Evolutionary conservation across 2,888 invertebrate genomes (phyloP).

Genomic region (Synergus umbraculus): DNA sequence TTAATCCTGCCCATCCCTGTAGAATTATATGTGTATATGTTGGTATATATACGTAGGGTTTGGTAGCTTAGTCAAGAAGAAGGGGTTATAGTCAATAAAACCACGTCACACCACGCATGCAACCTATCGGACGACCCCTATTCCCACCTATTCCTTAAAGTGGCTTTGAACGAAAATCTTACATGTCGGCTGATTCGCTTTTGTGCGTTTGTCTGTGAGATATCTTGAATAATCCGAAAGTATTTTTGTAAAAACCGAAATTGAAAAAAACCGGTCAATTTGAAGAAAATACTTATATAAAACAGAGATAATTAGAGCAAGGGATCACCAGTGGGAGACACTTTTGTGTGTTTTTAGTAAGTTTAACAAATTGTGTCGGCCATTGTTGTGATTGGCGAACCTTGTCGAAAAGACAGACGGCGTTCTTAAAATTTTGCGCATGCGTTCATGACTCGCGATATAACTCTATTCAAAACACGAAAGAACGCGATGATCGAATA

Average conservation of each 20-base stretch:
- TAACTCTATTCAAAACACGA: slow-evolving; percentile 66
- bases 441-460: slow-evolving; percentile 60
- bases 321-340: slow-evolving; percentile 42
- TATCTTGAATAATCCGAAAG: slow-evolving; percentile 57
- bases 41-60: too few species aligned
- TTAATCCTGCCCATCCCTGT: too few species aligned
- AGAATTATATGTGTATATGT: too few species aligned
- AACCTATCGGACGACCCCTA: too few species aligned
- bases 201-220: slow-evolving; percentile 65
- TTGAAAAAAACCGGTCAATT: neutral
- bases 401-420: slow-evolving; percentile 58
- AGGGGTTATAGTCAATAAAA: too few species aligned
- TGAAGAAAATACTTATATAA: slow-evolving; percentile 53
- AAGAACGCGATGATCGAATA: slow-evolving; percentile 4
- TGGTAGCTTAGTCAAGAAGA: too few species aligned
- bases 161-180: slow-evolving; percentile 73
- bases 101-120: too few species aligned
- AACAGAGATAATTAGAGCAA: slow-evolving; percentile 44
- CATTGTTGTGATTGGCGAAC: slow-evolving; percentile 74
- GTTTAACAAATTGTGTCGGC: slow-evolving; percentile 70
- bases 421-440: slow-evolving; percentile 70
- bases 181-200: slow-evolving; percentile 70
- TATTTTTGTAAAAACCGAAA: slow-evolving; percentile 24
- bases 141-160: slow-evolving; percentile 64
- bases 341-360: slow-evolving; percentile 62